Evolutionary conservation across 2,888 invertebrate genomes (phyloP).

Genomic region (Patella depressa): DNA sequence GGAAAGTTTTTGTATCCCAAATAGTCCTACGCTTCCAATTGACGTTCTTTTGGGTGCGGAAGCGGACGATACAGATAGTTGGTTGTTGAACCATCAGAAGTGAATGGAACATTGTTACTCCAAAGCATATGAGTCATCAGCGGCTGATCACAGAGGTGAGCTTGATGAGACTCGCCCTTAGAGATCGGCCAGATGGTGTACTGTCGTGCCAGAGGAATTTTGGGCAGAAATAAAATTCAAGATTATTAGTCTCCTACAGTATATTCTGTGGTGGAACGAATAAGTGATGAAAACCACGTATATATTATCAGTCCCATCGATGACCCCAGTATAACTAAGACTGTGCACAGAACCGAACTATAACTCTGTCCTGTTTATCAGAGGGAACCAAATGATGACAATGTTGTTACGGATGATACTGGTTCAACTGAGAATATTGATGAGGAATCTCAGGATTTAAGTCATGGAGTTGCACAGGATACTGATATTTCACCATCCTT

Average conservation of each 20-base stretch:
- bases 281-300: slow-evolving; percentile 14
- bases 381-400: too few relatives aligned
- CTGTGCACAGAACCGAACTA: slow-evolving; percentile 18
- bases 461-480: too few relatives aligned
- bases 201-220: slow-evolving; percentile 9
- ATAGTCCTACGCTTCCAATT: slow-evolving; percentile 28
- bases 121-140: neutral
- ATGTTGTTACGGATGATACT: too few relatives aligned
- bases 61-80: neutral
- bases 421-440: too few relatives aligned
- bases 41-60: slow-evolving; percentile 22
- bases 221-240: slow-evolving; percentile 24
- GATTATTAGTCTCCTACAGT: slow-evolving; percentile 7
- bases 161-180: slow-evolving; percentile 16
- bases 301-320: slow-evolving; percentile 17
- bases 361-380: neutral
- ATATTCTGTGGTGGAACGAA: slow-evolving; percentile 13
- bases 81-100: neutral
- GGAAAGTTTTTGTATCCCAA: too few relatives aligned
- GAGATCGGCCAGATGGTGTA: slow-evolving; percentile 17
- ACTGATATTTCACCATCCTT: too few relatives aligned
- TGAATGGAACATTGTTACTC: neutral
- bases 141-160: neutral
- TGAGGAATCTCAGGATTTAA: too few relatives aligned
- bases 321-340: slow-evolving; percentile 6